Evolutionary conservation across 2,888 invertebrate genomes (phyloP).

Genomic region (Micropterix aruncella): DNA sequence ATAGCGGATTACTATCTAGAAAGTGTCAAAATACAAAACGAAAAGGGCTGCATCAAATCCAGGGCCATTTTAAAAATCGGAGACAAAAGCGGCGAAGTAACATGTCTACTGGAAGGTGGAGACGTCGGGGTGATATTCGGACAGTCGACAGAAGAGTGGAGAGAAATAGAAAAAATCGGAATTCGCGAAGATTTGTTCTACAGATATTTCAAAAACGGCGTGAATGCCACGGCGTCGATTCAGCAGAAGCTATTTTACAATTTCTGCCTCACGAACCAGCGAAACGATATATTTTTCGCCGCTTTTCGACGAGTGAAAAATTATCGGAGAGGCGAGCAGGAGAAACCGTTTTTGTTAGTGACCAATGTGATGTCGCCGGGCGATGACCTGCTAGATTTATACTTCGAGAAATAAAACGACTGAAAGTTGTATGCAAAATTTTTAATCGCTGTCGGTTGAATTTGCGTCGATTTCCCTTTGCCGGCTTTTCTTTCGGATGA

Average conservation of each 20-base stretch:
- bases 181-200: constrained; percentile 24
- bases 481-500: background rate
- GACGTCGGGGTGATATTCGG: constrained; percentile 25
- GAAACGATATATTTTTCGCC: constrained; percentile 21
- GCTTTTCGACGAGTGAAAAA: constrained; percentile 24
- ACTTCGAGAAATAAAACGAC: background rate
- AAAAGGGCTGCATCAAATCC: constrained; percentile 14
- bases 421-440: background rate
- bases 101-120: constrained; percentile 25
- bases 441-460: background rate
- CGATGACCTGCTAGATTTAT: constrained; percentile 3
- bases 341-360: constrained; percentile 25
- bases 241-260: constrained; percentile 34
- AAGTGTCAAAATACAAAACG: background rate
- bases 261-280: constrained; percentile 27
- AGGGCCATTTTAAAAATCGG: constrained; percentile 25
- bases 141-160: constrained; percentile 24
- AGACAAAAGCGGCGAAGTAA: constrained; percentile 26
- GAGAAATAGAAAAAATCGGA: constrained; percentile 24
- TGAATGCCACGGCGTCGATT: constrained; percentile 20
- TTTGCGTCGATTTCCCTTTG: background rate
- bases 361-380: constrained; percentile 4
- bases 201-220: constrained; percentile 29
- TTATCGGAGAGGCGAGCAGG: constrained; percentile 23
- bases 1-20: background rate